phyloP scores from a whole-genome alignment of 2,113 vertebrate species.

The Pungitius pungitius region DNA sequence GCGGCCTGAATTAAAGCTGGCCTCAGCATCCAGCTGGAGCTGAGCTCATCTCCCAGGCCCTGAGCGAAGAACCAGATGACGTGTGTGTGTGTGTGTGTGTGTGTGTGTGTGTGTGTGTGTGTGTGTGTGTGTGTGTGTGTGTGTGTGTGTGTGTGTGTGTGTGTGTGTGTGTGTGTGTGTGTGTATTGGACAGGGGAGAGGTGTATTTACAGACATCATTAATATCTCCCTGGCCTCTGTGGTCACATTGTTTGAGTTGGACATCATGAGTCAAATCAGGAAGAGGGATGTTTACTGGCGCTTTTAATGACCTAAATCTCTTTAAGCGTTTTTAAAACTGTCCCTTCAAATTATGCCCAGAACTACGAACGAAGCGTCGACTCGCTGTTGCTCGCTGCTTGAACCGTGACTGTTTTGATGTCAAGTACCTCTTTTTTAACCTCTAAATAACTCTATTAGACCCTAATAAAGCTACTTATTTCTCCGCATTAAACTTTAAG shows the following conservation, averaged over 20 bases:
- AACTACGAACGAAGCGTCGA: conserved; percentile 3
- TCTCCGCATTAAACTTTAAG: neutral
- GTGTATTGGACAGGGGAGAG: conserved; percentile 30
- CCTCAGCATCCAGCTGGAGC: conserved; percentile 74
- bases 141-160: conserved; percentile 16
- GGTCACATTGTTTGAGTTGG: conserved; percentile 59
- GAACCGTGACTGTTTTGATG: neutral
- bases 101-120: conserved; percentile 39
- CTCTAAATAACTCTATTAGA: too few species aligned
- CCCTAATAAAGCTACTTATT: neutral
- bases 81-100: conserved; percentile 45
- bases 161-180: too few species aligned
- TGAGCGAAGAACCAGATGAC: conserved; percentile 76
- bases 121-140: conserved; percentile 38
- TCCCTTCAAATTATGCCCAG: conserved; percentile 35
- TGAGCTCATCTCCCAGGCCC: conserved; percentile 59
- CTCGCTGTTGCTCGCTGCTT: neutral
- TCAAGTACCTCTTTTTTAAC: neutral
- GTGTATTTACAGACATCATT: conserved; percentile 62
- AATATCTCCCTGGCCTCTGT: conserved; percentile 51
- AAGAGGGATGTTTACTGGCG: conserved; percentile 47
- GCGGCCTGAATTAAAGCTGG: conserved; percentile 68
- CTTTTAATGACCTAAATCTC: conserved; percentile 46
- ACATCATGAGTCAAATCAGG: conserved; percentile 55
- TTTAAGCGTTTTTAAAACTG: conserved; percentile 50